Conservation (phyloP, 2,797 vertebrate genomes). For the Brachymystax lenok region DNA sequence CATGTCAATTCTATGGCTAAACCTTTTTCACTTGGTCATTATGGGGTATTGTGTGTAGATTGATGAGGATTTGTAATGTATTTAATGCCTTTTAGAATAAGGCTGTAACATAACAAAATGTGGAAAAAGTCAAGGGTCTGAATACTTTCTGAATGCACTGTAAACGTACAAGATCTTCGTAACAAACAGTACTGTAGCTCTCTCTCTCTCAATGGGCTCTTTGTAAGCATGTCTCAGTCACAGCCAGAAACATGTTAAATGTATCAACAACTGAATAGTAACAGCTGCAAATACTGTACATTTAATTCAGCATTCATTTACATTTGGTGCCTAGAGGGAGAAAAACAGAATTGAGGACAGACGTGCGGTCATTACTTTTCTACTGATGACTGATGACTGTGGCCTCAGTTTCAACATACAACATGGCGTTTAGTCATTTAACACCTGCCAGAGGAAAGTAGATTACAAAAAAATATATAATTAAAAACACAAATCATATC, state of each 20-base stretch:
- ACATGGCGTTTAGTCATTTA: neutral
- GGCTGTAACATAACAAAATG: too few species aligned
- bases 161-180: neutral
- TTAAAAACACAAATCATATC: neutral
- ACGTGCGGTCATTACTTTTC: neutral
- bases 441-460: neutral
- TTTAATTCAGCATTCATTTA: constrained; percentile 16
- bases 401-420: neutral
- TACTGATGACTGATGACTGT: neutral
- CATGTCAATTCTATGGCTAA: too few species aligned
- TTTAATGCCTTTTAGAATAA: too few species aligned
- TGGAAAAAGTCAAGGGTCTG: too few species aligned
- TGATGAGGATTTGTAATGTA: too few species aligned
- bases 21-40: too few species aligned
- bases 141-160: too few species aligned
- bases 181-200: neutral
- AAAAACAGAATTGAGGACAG: neutral
- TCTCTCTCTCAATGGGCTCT: neutral
- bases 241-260: neutral
- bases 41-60: too few species aligned
- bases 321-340: neutral
- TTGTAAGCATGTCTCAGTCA: neutral
- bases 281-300: constrained; percentile 2
- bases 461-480: neutral
- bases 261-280: neutral